These are phyloP conservation scores for Agrypnus murinus DNA, from an alignment of 2,888 invertebrate species.

Conservation along the genomic window DNA sequence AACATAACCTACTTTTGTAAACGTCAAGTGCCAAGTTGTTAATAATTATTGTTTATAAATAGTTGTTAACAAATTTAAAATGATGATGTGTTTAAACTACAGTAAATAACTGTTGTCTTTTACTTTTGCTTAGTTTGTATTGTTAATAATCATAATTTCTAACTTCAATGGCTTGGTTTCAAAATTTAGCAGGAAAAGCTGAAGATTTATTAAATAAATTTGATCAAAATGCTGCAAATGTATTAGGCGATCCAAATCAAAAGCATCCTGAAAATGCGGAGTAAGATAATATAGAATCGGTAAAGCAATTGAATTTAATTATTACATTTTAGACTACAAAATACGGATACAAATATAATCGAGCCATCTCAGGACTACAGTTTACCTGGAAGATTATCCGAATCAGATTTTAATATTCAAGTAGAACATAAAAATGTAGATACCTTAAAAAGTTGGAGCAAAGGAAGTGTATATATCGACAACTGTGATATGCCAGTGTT, in stretches of 20 bases:
- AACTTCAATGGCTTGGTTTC: slow-evolving; percentile 80
- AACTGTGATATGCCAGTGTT: slow-evolving; percentile 7
- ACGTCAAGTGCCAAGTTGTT: not conserved
- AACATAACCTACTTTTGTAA: not conserved
- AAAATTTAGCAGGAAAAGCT: slow-evolving; percentile 82
- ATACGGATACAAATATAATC: not conserved
- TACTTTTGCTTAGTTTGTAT: too few relatives aligned
- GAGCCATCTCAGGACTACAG: slow-evolving; percentile 16
- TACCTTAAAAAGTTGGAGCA: not conserved
- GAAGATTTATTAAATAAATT: slow-evolving; percentile 83
- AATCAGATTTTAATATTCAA: slow-evolving; percentile 6
- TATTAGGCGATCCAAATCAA: slow-evolving; percentile 67
- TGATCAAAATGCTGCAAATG: slow-evolving; percentile 83
- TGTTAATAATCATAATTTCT: slow-evolving; percentile 5
- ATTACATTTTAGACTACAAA: not conserved
- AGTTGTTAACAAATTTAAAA: too few relatives aligned
- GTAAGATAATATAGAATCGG: slow-evolving; percentile 28
- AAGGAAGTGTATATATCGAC: not conserved
- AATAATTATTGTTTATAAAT: not conserved
- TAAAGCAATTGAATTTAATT: too few relatives aligned
- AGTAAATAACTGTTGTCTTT: not conserved
- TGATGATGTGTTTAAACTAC: too few relatives aligned
- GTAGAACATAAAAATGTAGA: slow-evolving; percentile 16
- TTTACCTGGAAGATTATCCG: not conserved
- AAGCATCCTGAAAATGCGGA: slow-evolving; percentile 31